phyloP scores from a whole-genome alignment of 2,797 vertebrate species.

The Hypotaenidia philippensis region DNA sequence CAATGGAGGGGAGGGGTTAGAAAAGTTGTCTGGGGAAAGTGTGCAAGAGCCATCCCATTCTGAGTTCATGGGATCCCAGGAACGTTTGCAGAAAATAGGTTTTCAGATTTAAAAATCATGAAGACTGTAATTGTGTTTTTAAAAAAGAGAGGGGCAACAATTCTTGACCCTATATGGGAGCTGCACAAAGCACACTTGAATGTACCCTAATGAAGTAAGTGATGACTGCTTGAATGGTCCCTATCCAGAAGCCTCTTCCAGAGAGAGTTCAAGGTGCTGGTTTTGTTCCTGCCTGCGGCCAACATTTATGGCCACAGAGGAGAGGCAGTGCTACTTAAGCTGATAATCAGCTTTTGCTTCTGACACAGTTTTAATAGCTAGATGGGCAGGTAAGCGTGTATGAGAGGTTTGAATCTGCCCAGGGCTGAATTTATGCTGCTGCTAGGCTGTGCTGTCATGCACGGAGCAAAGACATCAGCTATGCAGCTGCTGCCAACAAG shows the following conservation, averaged over 20 bases:
- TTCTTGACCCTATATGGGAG: neutral
- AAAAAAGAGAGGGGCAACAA: neutral
- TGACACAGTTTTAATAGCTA: constrained; percentile 37
- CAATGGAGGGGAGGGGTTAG: neutral
- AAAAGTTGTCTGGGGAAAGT: neutral
- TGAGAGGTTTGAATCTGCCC: neutral
- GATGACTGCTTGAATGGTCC: neutral
- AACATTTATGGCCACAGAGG: neutral
- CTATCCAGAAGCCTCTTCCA: neutral
- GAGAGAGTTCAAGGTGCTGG: neutral
- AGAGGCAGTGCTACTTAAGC: constrained; percentile 26
- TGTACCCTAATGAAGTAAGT: neutral
- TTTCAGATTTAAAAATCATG: constrained; percentile 9
- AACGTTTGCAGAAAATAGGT: neutral
- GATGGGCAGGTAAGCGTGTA: constrained; percentile 22
- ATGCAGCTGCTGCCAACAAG: constrained; percentile 9
- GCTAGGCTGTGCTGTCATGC: constrained; percentile 10
- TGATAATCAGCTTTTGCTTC: constrained; percentile 41
- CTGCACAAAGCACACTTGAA: neutral
- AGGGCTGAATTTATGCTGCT: constrained; percentile 41
- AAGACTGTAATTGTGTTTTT: neutral
- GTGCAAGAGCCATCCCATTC: neutral
- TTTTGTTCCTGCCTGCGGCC: neutral
- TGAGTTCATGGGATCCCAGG: neutral
- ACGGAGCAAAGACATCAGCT: constrained; percentile 13